phyloP scores from a whole-genome alignment of 2,113 vertebrate species.

The Bubo bubo region DNA sequence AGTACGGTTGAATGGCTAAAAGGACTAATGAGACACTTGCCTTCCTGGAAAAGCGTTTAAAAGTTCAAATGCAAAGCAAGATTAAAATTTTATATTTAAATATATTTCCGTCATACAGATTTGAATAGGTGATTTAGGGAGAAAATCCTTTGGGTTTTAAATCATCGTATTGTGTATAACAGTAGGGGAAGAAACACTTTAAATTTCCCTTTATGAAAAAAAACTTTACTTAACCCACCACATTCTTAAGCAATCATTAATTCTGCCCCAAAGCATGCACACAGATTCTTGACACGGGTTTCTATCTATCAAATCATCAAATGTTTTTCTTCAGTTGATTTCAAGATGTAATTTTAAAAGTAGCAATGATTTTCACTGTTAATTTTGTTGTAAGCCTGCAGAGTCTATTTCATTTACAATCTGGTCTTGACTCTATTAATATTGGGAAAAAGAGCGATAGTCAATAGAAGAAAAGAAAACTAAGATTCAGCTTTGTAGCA shows the following conservation, averaged over 20 bases:
- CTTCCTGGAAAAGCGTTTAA: neutral
- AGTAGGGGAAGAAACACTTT: neutral
- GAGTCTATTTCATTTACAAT: neutral
- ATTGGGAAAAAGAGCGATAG: neutral
- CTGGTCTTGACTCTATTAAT: neutral
- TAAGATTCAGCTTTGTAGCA: neutral
- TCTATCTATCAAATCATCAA: neutral
- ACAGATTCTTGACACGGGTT: neutral
- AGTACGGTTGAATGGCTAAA: neutral
- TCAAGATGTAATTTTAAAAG: neutral
- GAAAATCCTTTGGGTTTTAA: neutral
- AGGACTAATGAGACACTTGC: neutral
- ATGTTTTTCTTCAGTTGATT: neutral
- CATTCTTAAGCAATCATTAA: neutral
- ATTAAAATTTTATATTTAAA: conserved; percentile 31
- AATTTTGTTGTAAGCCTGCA: neutral
- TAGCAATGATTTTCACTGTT: neutral
- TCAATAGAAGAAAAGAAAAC: neutral
- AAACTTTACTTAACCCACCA: neutral
- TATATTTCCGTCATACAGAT: neutral
- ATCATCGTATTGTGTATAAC: fast-evolving
- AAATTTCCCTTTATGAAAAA: neutral
- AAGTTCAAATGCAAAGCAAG: conserved; percentile 32
- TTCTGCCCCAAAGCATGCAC: fast-evolving
- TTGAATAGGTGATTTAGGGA: conserved; percentile 7